phyloP scores from a whole-genome alignment of 2,797 vertebrate genomes.

The Spea hammondii region DNA sequence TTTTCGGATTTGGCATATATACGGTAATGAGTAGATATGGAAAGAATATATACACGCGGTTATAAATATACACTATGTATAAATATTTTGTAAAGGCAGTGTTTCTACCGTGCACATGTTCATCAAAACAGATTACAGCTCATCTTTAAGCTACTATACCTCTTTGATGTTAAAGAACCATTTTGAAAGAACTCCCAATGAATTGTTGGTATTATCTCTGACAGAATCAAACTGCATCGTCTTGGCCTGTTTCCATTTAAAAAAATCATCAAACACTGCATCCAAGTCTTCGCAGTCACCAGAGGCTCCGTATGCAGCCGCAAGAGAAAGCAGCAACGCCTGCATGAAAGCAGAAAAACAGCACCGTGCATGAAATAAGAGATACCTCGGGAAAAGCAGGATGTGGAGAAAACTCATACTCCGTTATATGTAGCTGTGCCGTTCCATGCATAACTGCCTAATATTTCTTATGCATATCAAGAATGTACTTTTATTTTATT shows the following conservation, averaged over 20 bases:
- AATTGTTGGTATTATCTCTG: constrained; percentile 63
- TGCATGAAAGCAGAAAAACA: constrained; percentile 37
- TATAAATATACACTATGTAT: not conserved
- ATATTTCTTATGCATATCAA: too few species aligned
- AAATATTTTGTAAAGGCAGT: too few species aligned
- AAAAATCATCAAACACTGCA: constrained; percentile 65
- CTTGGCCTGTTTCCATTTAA: constrained; percentile 66
- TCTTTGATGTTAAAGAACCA: constrained; percentile 66
- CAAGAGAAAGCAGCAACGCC: constrained; percentile 61
- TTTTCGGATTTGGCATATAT: too few species aligned
- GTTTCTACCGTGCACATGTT: too few species aligned
- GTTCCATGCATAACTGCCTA: too few species aligned
- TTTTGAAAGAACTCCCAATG: constrained; percentile 59
- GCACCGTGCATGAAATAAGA: not conserved
- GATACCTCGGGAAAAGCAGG: too few species aligned
- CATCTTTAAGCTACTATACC: constrained; percentile 55
- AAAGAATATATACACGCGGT: not conserved
- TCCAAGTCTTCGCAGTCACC: constrained; percentile 57
- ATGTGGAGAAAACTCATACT: too few species aligned
- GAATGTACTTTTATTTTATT: too few species aligned
- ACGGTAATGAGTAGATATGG: too few species aligned
- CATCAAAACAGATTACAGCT: too few species aligned
- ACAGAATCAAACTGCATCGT: constrained; percentile 60
- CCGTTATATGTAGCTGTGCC: too few species aligned
- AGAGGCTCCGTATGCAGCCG: constrained; percentile 57